Percentiles rank a stretch among this genome's conserved stretches.
Conservation (phyloP, 37 sponge, comb jelly and placozoan genomes). For the Oopsacas minuta region DNA sequence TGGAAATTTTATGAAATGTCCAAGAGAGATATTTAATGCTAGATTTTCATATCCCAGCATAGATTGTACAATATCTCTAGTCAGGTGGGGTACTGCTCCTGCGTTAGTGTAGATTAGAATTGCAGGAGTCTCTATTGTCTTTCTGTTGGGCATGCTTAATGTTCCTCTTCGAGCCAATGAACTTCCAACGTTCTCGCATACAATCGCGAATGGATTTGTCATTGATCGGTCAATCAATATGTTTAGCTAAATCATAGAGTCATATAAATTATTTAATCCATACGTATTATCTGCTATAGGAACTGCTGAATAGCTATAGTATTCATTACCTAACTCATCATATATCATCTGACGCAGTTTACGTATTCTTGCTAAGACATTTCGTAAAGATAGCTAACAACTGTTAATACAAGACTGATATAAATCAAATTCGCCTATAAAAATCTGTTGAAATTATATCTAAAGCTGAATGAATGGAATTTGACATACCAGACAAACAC, state of each 20-base stretch:
- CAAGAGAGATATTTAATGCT: not conserved
- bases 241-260: too few species aligned
- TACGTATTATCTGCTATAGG: too few species aligned
- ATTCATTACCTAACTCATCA: too few species aligned
- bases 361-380: too few species aligned
- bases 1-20: not conserved
- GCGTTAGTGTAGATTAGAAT: constrained; percentile 47
- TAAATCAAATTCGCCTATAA: too few species aligned
- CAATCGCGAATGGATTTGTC: not conserved
- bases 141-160: not conserved
- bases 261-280: too few species aligned
- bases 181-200: not conserved
- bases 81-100: constrained; percentile 55
- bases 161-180: not conserved
- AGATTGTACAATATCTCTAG: constrained; percentile 36
- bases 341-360: too few species aligned
- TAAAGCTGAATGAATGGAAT: not conserved
- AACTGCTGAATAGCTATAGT: too few species aligned
- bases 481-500: constrained; percentile 10
- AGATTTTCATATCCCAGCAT: not conserved
- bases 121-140: constrained; percentile 44
- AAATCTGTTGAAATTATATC: too few species aligned
- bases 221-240: too few species aligned
- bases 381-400: too few species aligned
- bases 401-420: too few species aligned